A percentile compares a stretch with the other conserved stretches of the same genome.
Evolutionary conservation across 1,140 invertebrate genomes (phyloP).

Genomic region (Amphibalanus amphitrite): DNA sequence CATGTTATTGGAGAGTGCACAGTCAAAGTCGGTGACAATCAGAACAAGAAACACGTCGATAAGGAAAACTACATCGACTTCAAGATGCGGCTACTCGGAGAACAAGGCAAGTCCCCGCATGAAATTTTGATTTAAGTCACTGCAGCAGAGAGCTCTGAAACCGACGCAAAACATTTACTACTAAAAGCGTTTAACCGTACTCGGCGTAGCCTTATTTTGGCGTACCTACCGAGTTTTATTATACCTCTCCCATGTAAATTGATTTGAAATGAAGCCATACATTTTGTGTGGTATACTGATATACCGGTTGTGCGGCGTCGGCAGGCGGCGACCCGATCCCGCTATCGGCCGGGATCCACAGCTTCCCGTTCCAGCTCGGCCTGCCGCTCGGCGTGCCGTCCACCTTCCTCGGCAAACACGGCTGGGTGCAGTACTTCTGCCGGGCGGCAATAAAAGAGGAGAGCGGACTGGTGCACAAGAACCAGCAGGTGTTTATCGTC

Average conservation of each 20-base stretch:
- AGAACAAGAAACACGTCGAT: conserved; percentile 66
- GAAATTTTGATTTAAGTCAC: no score
- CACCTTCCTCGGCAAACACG: conserved; percentile 81
- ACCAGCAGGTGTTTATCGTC: conserved; percentile 90
- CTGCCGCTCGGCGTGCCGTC: conserved; percentile 75
- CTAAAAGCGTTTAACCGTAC: no score
- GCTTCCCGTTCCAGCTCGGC: conserved; percentile 85
- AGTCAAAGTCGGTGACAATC: conserved; percentile 53
- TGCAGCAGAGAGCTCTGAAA: no score
- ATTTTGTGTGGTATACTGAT: no score
- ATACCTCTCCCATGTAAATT: no score
- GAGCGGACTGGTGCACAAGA: conserved; percentile 78
- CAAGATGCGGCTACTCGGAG: conserved; percentile 74
- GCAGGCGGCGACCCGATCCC: no score
- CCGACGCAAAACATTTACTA: no score
- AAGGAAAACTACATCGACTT: conserved; percentile 92
- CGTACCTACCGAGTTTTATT: no score
- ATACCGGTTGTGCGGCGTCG: no score
- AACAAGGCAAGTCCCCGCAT: no score
- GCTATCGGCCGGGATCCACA: conserved; percentile 80
- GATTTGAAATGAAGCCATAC: no score
- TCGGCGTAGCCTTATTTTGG: no score
- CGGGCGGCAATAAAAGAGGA: conserved; percentile 76
- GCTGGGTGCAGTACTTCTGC: conserved; percentile 90
- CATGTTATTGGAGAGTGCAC: conserved; percentile 87